These are phyloP conservation scores for Ormyrus rosae DNA, from an alignment of 2,888 invertebrate genomes.

Conservation along the genomic window DNA sequence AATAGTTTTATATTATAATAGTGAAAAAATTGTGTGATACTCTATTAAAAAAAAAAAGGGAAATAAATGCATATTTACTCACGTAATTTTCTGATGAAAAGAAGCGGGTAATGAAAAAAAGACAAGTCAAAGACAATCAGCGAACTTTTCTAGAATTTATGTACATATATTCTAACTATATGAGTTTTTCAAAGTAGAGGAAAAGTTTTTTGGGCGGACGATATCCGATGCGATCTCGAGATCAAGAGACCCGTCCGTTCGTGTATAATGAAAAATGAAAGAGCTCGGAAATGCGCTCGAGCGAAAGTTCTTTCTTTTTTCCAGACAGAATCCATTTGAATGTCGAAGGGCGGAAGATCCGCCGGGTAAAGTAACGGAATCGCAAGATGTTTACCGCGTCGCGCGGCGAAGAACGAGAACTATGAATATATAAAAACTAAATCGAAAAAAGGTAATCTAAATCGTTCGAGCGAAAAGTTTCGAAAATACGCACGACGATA, in stretches of 20 bases:
- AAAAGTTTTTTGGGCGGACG: not conserved
- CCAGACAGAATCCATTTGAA: slow-evolving; percentile 9
- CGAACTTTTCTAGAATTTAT: not conserved
- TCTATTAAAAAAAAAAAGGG: no score
- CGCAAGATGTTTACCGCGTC: slow-evolving; percentile 17
- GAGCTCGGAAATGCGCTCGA: slow-evolving; percentile 1
- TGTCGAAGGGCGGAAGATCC: not conserved
- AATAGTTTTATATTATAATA: no score
- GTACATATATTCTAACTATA: no score
- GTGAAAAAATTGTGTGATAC: no score
- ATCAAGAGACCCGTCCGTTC: slow-evolving; percentile 22
- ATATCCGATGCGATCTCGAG: slow-evolving; percentile 8
- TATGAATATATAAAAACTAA: no score
- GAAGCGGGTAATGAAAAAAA: no score
- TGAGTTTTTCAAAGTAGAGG: not conserved
- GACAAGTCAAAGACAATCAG: not conserved
- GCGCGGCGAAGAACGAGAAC: not conserved
- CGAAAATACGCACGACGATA: no score
- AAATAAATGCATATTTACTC: no score
- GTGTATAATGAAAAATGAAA: slow-evolving; percentile 16
- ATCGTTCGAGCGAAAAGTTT: no score
- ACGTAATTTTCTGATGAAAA: no score
- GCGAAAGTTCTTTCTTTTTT: not conserved
- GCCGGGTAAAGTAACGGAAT: not conserved
- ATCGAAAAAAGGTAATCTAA: no score